Evolutionary conservation across 1,140 invertebrate species (phyloP), one percentile per base, ranked within the genome.

Genomic region (Lasioglossum baleicum): DNA sequence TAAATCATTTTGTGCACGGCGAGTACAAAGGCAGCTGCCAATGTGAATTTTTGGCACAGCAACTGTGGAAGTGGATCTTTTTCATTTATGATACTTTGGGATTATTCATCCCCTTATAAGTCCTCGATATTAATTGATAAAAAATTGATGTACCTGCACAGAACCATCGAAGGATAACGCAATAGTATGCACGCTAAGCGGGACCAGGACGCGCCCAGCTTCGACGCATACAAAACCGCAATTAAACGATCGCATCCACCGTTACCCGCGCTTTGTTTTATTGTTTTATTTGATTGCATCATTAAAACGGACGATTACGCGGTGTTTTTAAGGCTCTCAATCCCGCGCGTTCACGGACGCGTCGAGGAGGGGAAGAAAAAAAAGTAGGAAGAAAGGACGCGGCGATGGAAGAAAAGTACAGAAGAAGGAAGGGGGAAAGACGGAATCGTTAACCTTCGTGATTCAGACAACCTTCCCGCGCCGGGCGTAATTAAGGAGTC

Each of bases 391-490:
- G 56, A 53, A 53, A 58, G 56, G 56, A 58, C n/a, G 56, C 56
- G 20, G 56, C 5, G 17, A 8, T 8, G 6, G 56, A 58, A 7
- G 56, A n/a, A 58, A 58, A 8, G n/a, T n/a, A 58, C 56, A n/a
- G 56, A n/a, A 58, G 56, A 58, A n/a, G 17, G 56, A 56, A n/a
- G 48, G 51, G 58, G 48, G 40, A 26, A 60, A 56, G 56, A 68
- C 67, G 65, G 44, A 68, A 58, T 75, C 65, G 51, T 68, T 60
- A 75, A 75, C 61, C 44, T 65, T 53, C 61, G 61, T 10, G 15
- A 64, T 64, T 73, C 60, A 40, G 74, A 68, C 53, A 65, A 20
- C 74, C 74, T 75, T 67, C 74, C 51, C 26, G 53, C 53, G n/a
- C 17, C 22, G n/a, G 51, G 20, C 17, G 53, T 68, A 75, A 68